Conservation (phyloP, 2,888 invertebrate genomes). For the Melanostoma mellinum region DNA sequence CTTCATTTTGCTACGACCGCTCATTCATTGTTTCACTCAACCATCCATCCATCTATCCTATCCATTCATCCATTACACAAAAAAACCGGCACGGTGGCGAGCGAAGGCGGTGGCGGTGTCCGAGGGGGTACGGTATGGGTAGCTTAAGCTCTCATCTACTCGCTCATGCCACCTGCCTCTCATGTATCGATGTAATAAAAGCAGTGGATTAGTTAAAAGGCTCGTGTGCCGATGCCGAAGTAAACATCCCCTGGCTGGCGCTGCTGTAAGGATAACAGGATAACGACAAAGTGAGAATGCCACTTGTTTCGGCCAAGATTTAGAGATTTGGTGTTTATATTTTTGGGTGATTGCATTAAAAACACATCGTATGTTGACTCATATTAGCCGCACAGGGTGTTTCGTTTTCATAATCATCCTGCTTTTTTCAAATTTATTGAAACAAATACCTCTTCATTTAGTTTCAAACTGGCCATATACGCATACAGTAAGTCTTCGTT, state of each 20-base stretch:
- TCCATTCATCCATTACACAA: constrained; percentile 67
- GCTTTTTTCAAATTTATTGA: background rate
- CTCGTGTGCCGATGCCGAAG: constrained; percentile 61
- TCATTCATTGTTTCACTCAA: constrained; percentile 67
- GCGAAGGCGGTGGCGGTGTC: background rate
- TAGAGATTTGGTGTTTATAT: constrained; percentile 71
- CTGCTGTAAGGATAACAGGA: constrained; percentile 25
- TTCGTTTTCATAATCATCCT: background rate
- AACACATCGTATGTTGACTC: constrained; percentile 48
- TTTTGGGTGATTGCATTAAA: constrained; percentile 68
- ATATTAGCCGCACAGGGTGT: constrained; percentile 14
- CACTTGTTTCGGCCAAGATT: constrained; percentile 68
- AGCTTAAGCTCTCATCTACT: background rate
- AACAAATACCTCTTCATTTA: no score
- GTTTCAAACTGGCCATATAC: no score
- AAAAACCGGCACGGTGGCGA: no score
- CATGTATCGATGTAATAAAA: constrained; percentile 51
- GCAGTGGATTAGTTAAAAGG: constrained; percentile 69
- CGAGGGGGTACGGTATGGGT: background rate
- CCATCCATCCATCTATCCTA: constrained; percentile 36
- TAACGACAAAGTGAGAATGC: constrained; percentile 67
- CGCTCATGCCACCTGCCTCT: constrained; percentile 14
- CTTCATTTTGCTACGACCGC: constrained; percentile 36
- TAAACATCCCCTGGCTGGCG: constrained; percentile 34
- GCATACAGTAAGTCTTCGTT: no score